phyloP scores from a whole-genome alignment of 2,797 vertebrate species.

The Psittacula echo region DNA sequence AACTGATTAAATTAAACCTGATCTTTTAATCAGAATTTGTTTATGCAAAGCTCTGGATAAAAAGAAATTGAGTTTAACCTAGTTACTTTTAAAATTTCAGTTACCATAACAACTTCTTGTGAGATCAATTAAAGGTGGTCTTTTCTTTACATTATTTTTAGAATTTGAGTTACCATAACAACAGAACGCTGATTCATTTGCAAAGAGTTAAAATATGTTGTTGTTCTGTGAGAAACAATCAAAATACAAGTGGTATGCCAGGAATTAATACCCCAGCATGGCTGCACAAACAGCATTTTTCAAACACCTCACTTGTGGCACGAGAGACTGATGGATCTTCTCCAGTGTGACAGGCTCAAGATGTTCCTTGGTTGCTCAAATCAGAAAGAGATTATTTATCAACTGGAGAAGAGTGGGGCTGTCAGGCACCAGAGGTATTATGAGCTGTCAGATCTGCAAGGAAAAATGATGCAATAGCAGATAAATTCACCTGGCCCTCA shows the following conservation, averaged over 20 bases:
- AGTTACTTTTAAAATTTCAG: conserved; percentile 82
- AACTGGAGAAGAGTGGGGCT: conserved; percentile 70
- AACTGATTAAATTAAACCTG: conserved; percentile 88
- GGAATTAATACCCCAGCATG: conserved; percentile 68
- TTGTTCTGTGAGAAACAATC: conserved; percentile 77
- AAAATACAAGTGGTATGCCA: conserved; percentile 76
- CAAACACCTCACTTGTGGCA: conserved; percentile 70
- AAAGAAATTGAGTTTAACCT: conserved; percentile 82
- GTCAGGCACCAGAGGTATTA: conserved; percentile 71
- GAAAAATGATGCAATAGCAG: conserved; percentile 70
- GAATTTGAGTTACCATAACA: conserved; percentile 81
- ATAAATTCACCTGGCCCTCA: conserved; percentile 57
- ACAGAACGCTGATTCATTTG: conserved; percentile 73
- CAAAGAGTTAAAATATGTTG: conserved; percentile 78
- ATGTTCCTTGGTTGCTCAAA: conserved; percentile 77
- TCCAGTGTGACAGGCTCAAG: conserved; percentile 73
- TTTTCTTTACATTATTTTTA: conserved; percentile 82
- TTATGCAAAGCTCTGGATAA: conserved; percentile 81
- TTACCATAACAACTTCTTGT: conserved; percentile 85
- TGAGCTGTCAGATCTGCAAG: conserved; percentile 72
- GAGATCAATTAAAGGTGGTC: conserved; percentile 82
- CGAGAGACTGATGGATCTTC: conserved; percentile 73
- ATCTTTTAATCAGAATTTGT: conserved; percentile 88
- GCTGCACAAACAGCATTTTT: conserved; percentile 70
- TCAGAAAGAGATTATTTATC: conserved; percentile 80